These are phyloP conservation scores for Sebastes jordani DNA, from an alignment of 2,797 vertebrate species.

Conservation along the genomic window DNA sequence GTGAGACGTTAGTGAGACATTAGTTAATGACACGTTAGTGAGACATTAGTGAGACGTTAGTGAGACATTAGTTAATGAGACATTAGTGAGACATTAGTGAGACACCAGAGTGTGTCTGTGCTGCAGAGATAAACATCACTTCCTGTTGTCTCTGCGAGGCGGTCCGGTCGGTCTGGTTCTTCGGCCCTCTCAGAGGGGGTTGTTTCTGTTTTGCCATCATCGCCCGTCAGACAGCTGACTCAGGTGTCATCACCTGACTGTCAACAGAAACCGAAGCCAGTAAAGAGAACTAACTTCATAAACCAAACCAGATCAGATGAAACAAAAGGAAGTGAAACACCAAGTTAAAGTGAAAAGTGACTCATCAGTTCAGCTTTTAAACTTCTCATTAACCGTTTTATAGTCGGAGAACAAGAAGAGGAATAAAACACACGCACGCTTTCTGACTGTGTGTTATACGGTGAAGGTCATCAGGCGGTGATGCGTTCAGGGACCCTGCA, in stretches of 20 bases:
- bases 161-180: not conserved
- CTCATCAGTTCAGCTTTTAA: not conserved
- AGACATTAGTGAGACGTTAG: no score
- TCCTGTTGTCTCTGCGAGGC: not conserved
- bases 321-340: not conserved
- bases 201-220: not conserved
- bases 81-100: not conserved
- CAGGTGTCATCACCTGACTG: not conserved
- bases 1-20: not conserved
- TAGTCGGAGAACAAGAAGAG: not conserved
- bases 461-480: not conserved
- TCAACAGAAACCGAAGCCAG: no score
- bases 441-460: not conserved
- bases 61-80: not conserved
- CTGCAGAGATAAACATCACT: not conserved
- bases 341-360: no score
- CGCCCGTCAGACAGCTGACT: not conserved
- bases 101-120: not conserved
- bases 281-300: no score
- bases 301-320: no score
- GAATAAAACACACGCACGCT: not conserved
- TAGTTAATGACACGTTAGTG: no score
- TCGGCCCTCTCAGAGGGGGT: not conserved
- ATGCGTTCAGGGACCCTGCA: not conserved
- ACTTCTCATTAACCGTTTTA: not conserved